Base-by-base conservation (phyloP, 2,888 invertebrate species). In the Protodeltote pygarga region DNA sequence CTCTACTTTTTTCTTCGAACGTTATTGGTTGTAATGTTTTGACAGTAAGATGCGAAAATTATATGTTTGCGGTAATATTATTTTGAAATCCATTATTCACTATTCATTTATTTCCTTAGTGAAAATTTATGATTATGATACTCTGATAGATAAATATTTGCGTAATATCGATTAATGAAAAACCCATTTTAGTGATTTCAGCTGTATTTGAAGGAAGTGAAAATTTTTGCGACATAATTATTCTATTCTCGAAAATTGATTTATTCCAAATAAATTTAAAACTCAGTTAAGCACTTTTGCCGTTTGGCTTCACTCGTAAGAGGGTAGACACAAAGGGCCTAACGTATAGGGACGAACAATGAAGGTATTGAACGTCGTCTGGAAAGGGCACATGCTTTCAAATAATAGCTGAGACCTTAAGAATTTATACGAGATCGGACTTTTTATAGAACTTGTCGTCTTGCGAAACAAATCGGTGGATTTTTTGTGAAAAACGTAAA, bases 301-400 rank as follows among this genome's bases (percentile, higher is more conserved):
- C 40, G 48, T 50, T 39, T 48, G 59, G 39, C 46, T 53, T 53
- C 61, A 33, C 58, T 65, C 47, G 32, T 58, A 51, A 55, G 63
- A 69, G 74, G 75, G 75, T 64, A 73, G 66, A 77, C 75, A 80
- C 72, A 79, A 77, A 80, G 73, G 76, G 58, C 61, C 71, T 42
- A 64, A 69, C 72, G 67, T 76, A 74, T 65, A 72, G 69, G 75
- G 72, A 57, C 70, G 71, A 80, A 82, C 82, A 83, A 84, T 80
- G 74, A 79, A 65, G 71, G 73, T 71, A 81, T 83, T 84, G 78
- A 79, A 79, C 73, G 69, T 65, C 65, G 73, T 67, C 79, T 74
- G 69, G 61, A 81, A 81, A 80, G 80, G 83, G 83, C 81, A 81
- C 81, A 79, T 77, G 79, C 79, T 77, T 80, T 79, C 77, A 71